Conservation (phyloP, 2,113 vertebrate species). For the Raja brachyura region DNA sequence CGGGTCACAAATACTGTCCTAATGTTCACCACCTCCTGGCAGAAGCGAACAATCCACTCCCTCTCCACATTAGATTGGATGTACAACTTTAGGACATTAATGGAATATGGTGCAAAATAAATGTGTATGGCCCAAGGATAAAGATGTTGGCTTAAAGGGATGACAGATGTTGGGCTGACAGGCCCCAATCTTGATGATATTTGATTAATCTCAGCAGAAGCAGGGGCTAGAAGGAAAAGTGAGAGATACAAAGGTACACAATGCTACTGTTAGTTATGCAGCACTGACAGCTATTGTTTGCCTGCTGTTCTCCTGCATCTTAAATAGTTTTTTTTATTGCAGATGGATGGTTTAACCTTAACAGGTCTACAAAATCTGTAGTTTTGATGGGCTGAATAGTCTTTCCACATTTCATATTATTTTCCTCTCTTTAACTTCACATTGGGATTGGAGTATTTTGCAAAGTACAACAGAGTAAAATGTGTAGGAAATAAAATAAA, state of each 20-base stretch:
- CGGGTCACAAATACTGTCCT: too few relatives aligned
- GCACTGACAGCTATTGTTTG: background rate
- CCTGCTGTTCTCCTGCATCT: background rate
- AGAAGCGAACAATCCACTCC: too few relatives aligned
- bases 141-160: background rate
- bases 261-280: background rate
- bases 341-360: background rate
- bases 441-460: background rate
- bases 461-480: background rate
- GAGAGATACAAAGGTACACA: background rate
- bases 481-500: background rate
- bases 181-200: background rate
- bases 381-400: background rate
- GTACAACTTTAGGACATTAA: background rate
- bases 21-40: background rate
- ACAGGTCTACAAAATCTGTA: background rate
- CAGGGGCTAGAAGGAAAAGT: background rate
- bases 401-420: background rate
- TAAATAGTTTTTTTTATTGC: background rate
- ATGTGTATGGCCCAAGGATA: too few relatives aligned
- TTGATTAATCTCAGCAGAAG: background rate
- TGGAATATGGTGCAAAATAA: background rate
- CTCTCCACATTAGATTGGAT: background rate
- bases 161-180: background rate
- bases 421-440: background rate